Evolutionary conservation across 53 echinoderm and acorn worm genomes (phyloP), one percentile per base, ranked within the genome.

Genomic region (Holothuria scabra): DNA sequence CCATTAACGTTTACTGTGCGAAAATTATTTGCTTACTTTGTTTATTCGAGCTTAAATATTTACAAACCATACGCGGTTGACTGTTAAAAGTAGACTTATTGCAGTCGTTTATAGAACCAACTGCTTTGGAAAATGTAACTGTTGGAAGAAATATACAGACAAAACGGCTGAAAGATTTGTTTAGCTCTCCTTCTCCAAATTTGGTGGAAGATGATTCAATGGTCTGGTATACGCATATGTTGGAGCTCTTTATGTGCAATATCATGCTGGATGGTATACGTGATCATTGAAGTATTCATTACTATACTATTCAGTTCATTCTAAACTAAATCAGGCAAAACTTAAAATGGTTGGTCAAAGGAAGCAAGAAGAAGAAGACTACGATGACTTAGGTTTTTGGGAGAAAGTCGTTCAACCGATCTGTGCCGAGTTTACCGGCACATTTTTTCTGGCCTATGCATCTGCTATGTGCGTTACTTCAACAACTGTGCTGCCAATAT

Each of bases 351-450:
- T 8, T 46, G 57, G 78, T 19, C 56, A 78, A 78, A 56, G 78
- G 33, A 70, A 69, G 48, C 0, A 34, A 32, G 85, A 85, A 13
- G 82, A 81, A 35, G 64, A 62, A 9, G 91, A 78, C 10, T 91
- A 91, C 18, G 95, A 91, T 9, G 95, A 94, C 52, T 62, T 87
- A 57, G 87, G 89, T 75, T 80, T 91, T 22, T 91, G 90, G 93
- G 95, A 95, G 69, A 93, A 85, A n/a, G 84, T 86, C 28, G 85
- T 95, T 22, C 95, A 93, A 58, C 95, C 95, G 30, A 76, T 90
- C 0, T 91, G 93, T 76, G 95, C 91, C 32, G 95, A 95, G 72
- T 95, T 95, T 62, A 56, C 56, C 2, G 95, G 95, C 34, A 85
- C 89, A 21, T 26, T 91, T 66, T 69, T 93, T 57, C 87, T 90